phyloP scores from a whole-genome alignment of 2,797 vertebrate genomes.

The Melopsittacus undulatus region DNA sequence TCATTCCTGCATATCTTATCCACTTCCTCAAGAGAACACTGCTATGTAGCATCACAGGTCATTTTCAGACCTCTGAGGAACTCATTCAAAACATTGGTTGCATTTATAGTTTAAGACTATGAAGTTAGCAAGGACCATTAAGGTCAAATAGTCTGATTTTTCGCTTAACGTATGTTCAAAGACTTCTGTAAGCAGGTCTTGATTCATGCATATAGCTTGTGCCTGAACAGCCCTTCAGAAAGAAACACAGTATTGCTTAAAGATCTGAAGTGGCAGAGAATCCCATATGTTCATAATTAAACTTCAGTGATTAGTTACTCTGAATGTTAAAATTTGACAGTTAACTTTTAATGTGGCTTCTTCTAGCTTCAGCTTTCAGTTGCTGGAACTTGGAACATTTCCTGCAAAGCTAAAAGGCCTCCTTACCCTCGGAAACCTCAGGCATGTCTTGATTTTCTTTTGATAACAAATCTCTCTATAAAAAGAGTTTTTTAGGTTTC shows the following conservation, averaged over 20 bases:
- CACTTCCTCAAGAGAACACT: not conserved
- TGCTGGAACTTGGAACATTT: not conserved
- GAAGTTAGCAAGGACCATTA: not conserved
- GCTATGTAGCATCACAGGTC: not conserved
- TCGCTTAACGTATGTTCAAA: not conserved
- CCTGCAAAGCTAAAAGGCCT: not conserved
- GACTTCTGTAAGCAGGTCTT: not conserved
- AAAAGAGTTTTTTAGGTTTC: not conserved
- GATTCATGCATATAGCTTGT: not conserved
- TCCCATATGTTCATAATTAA: not conserved
- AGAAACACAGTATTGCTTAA: not conserved
- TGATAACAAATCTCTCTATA: not conserved
- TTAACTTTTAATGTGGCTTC: not conserved
- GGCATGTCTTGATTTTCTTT: not conserved
- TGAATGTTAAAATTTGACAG: not conserved
- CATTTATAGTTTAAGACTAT: not conserved
- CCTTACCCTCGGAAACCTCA: not conserved
- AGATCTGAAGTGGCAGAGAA: not conserved
- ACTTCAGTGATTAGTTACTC: not conserved
- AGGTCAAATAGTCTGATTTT: not conserved
- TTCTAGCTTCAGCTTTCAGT: not conserved
- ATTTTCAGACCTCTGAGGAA: not conserved
- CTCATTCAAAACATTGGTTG: not conserved
- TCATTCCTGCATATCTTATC: not conserved
- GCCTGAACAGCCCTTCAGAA: not conserved